phyloP scores from a whole-genome alignment of 1,140 invertebrate genomes.

The Planococcus citri region DNA sequence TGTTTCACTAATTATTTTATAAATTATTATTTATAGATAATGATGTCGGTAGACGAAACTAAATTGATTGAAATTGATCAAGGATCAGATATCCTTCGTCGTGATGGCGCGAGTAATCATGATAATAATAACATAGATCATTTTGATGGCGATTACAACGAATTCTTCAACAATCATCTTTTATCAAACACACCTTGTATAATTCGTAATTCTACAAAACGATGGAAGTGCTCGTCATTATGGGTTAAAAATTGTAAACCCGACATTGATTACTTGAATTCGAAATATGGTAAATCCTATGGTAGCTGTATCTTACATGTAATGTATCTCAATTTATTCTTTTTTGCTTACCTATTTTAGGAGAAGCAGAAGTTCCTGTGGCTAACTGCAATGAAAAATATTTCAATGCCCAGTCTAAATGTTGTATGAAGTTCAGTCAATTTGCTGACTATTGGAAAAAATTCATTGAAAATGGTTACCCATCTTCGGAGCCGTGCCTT shows the following conservation, averaged over 20 bases:
- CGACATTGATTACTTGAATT: background rate
- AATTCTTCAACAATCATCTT: constrained; percentile 2
- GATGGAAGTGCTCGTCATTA: constrained; percentile 23
- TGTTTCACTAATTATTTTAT: no score
- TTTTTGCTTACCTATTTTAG: constrained; percentile 32
- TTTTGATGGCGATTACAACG: background rate
- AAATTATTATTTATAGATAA: no score
- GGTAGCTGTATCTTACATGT: no score
- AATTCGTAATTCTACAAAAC: background rate
- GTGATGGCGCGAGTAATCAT: background rate
- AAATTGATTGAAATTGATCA: background rate
- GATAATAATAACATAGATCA: background rate
- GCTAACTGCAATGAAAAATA: constrained; percentile 61
- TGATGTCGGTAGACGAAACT: no score
- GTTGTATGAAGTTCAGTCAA: constrained; percentile 48
- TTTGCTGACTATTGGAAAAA: constrained; percentile 56
- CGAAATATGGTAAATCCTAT: background rate
- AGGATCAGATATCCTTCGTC: background rate
- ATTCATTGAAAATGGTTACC: constrained; percentile 36
- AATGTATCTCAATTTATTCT: background rate
- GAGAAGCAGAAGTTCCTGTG: constrained; percentile 49
- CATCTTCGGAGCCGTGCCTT: constrained; percentile 36
- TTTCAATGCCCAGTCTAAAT: constrained; percentile 59
- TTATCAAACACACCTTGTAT: background rate
- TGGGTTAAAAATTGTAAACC: constrained; percentile 22